Percentiles rank a stretch among this genome's conserved stretches.
phyloP scores from a whole-genome alignment of 2,797 vertebrate genomes.

The Pelodytes ibericus region DNA sequence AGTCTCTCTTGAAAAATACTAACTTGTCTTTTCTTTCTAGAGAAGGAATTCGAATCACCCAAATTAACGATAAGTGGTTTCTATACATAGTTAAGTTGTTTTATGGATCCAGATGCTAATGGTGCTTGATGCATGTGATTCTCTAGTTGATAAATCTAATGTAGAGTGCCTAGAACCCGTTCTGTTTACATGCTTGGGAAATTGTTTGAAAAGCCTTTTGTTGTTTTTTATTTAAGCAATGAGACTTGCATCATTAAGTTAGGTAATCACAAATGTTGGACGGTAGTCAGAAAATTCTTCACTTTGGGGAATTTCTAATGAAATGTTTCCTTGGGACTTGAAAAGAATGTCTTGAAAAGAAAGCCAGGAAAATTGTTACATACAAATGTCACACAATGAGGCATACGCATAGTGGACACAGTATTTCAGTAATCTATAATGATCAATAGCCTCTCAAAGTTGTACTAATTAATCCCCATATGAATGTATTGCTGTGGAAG shows the following conservation, averaged over 20 bases:
- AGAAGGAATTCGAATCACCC: neutral
- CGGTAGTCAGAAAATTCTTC: slow-evolving; percentile 15
- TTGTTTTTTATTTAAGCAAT: slow-evolving; percentile 2
- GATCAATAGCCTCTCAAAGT: slow-evolving; percentile 30
- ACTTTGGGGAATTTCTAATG: slow-evolving; percentile 13
- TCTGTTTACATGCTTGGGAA: slow-evolving; percentile 27
- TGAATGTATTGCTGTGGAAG: slow-evolving; percentile 16
- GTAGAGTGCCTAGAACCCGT: slow-evolving; percentile 20
- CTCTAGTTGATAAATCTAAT: slow-evolving; percentile 21
- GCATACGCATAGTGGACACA: neutral
- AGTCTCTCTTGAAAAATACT: no score
- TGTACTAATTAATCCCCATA: slow-evolving; percentile 37
- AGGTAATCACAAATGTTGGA: slow-evolving; percentile 45
- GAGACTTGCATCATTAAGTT: slow-evolving; percentile 41
- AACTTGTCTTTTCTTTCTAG: neutral
- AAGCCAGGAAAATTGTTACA: neutral
- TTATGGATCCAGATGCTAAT: slow-evolving; percentile 24
- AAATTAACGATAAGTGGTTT: neutral
- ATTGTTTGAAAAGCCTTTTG: slow-evolving; percentile 36
- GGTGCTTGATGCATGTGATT: neutral
- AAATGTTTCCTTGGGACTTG: neutral
- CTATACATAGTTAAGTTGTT: slow-evolving; percentile 13
- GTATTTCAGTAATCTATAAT: slow-evolving; percentile 31
- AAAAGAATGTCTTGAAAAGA: neutral
- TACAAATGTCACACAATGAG: neutral